Percentiles rank a stretch among this genome's conserved stretches.
These are phyloP conservation scores for Orientallactaga bullata DNA, from an alignment of 2,113 vertebrate species.

Conservation along the genomic window DNA sequence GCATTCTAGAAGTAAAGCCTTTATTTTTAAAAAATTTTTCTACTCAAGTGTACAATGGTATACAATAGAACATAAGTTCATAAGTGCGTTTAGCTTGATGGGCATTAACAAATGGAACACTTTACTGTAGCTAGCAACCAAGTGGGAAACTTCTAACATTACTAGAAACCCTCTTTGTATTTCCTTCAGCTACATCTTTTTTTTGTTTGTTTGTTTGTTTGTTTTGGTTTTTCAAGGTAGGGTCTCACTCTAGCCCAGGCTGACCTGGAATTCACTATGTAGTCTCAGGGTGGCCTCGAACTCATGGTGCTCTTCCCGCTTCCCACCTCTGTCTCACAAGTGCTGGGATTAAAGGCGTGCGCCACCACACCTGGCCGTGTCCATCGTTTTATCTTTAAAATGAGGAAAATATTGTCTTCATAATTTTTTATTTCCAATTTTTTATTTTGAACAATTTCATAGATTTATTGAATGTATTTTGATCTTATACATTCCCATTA, in stretches of 20 bases:
- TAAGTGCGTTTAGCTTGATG: conserved; percentile 28
- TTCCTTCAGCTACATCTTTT: not conserved
- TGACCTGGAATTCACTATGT: too few relatives aligned
- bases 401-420: conserved; percentile 3
- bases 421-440: conserved; percentile 25
- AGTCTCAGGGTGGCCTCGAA: too few relatives aligned
- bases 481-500: too few relatives aligned
- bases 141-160: conserved; percentile 41
- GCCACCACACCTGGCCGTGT: too few relatives aligned
- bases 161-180: not conserved
- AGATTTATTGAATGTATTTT: too few relatives aligned
- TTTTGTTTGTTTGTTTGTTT: too few relatives aligned
- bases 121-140: not conserved
- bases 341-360: too few relatives aligned
- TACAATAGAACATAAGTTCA: conserved; percentile 4
- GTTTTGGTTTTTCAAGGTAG: too few relatives aligned
- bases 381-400: conserved; percentile 63
- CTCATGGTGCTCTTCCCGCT: too few relatives aligned
- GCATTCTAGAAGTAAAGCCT: conserved; percentile 39
- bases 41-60: not conserved
- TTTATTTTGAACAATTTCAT: too few relatives aligned
- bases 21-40: not conserved
- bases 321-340: too few relatives aligned
- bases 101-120: conserved; percentile 22
- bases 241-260: too few relatives aligned